phyloP scores from a whole-genome alignment of 2,888 invertebrate species.

The Rhorus exstirpatorius region DNA sequence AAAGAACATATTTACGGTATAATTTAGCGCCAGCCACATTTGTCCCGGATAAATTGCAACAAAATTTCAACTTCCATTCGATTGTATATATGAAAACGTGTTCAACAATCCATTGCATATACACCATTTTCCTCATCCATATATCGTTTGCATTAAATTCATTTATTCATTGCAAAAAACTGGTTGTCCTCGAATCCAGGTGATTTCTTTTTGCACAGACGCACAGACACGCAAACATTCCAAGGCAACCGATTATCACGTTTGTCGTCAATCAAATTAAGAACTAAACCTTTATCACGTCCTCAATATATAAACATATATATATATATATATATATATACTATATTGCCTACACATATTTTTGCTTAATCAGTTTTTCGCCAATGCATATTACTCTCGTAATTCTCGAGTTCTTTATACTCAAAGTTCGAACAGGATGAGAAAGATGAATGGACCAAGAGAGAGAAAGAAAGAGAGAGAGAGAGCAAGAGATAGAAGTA shows the following conservation, averaged over 20 bases:
- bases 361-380: background rate
- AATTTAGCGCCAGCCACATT: no score
- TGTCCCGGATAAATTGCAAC: no score
- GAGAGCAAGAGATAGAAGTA: background rate
- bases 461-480: slow-evolving; percentile 9
- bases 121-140: no score
- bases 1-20: no score
- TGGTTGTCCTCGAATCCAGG: slow-evolving; percentile 20
- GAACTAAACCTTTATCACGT: background rate
- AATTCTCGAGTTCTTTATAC: background rate
- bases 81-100: no score
- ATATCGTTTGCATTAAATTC: no score
- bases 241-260: background rate
- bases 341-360: background rate
- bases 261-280: background rate
- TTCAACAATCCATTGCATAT: no score
- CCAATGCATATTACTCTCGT: background rate
- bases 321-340: no score
- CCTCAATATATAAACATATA: no score
- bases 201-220: background rate
- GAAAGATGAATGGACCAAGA: background rate
- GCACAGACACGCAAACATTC: background rate
- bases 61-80: no score
- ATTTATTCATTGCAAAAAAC: background rate
- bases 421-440: background rate